phyloP scores from a whole-genome alignment of 2,797 vertebrate genomes.

The Sebastes jordani region DNA sequence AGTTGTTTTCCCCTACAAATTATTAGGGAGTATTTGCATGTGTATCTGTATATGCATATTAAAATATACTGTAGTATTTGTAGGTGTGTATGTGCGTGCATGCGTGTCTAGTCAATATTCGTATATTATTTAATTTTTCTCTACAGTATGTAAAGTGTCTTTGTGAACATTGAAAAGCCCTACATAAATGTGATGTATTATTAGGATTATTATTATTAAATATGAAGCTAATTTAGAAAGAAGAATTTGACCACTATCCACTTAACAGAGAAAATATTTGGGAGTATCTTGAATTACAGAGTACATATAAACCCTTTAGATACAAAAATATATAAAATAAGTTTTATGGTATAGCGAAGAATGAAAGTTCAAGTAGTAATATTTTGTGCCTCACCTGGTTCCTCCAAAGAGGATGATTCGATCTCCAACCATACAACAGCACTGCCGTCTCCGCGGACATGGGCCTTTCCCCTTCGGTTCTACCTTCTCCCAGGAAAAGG shows the following conservation, averaged over 20 bases:
- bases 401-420: constrained; percentile 98
- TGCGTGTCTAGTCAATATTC: not conserved
- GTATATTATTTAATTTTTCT: not conserved
- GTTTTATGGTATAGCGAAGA: not conserved
- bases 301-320: not conserved
- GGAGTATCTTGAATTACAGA: not conserved
- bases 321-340: not conserved
- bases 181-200: no score
- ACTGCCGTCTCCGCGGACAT: constrained; percentile 94
- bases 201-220: no score
- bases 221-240: not conserved
- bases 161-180: no score
- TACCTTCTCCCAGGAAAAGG: constrained; percentile 90
- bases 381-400: constrained; percentile 87
- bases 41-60: not conserved
- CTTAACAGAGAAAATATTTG: not conserved
- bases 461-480: constrained; percentile 96
- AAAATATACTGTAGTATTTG: not conserved
- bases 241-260: not conserved
- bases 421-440: constrained; percentile 98
- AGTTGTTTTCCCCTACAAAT: not conserved
- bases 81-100: not conserved
- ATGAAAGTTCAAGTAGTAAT: not conserved
- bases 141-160: no score
- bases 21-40: not conserved